Evolutionary conservation across 2,888 invertebrate genomes (phyloP).

Genomic region (Ornithoptera priamus): DNA sequence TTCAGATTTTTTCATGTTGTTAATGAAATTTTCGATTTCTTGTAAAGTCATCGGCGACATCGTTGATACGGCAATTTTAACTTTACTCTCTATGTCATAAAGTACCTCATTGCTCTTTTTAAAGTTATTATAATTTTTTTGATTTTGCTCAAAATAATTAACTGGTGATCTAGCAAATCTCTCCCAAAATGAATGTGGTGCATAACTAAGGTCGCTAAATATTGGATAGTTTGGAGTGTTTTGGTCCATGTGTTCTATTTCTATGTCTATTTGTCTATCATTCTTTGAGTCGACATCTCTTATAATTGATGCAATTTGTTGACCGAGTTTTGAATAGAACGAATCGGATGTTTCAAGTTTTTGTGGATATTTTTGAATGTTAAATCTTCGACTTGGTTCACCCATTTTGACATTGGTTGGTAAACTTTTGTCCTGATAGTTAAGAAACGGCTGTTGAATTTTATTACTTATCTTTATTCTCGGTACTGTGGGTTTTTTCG

Average conservation of each 20-base stretch:
- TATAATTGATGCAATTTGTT: slow-evolving; percentile 67
- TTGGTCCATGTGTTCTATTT: slow-evolving; percentile 42
- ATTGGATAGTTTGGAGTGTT: slow-evolving; percentile 41
- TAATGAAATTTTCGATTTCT: slow-evolving; percentile 66
- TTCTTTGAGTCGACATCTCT: slow-evolving; percentile 50
- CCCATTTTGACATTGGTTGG: slow-evolving; percentile 24
- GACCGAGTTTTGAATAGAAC: slow-evolving; percentile 63
- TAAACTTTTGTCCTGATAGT: slow-evolving; percentile 14
- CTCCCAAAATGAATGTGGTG: slow-evolving; percentile 65
- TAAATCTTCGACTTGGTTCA: slow-evolving; percentile 31
- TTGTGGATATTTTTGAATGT: slow-evolving; percentile 30
- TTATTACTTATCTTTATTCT: slow-evolving; percentile 32
- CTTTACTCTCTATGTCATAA: slow-evolving; percentile 61
- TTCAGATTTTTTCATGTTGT: slow-evolving; percentile 44
- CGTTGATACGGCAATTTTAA: slow-evolving; percentile 52
- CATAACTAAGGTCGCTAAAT: slow-evolving; percentile 49
- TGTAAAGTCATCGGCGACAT: slow-evolving; percentile 48
- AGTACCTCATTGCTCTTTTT: slow-evolving; percentile 56
- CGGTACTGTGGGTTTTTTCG: slow-evolving; percentile 33
- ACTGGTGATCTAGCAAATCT: slow-evolving; percentile 64
- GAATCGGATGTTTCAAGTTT: slow-evolving; percentile 39
- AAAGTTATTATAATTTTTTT: slow-evolving; percentile 41
- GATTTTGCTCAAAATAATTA: slow-evolving; percentile 36
- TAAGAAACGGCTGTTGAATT: slow-evolving; percentile 31
- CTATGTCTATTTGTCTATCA: slow-evolving; percentile 47